Conservation (phyloP, 2,113 vertebrate genomes). For the Todiramphus chloris region DNA sequence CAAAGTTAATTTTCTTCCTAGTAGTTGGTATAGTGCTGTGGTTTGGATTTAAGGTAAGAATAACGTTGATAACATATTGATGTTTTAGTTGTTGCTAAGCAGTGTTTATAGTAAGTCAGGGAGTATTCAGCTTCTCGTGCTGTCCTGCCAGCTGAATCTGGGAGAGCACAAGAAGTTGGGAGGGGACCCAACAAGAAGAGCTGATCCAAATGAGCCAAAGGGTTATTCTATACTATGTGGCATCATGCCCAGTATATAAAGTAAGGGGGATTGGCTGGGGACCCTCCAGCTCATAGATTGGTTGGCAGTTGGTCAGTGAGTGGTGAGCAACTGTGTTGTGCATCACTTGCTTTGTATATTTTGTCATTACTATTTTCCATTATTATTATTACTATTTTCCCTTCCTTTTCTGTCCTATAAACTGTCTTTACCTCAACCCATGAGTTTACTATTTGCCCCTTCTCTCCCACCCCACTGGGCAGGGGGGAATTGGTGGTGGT, state of each 20-base stretch:
- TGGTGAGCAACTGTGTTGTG: neutral
- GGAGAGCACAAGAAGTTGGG: neutral
- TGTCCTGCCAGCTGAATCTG: neutral
- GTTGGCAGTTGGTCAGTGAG: neutral
- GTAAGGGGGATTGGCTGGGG: neutral
- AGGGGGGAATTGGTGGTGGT: neutral
- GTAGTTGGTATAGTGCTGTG: neutral
- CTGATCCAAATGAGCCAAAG: neutral
- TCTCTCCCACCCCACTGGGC: neutral
- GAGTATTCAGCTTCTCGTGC: neutral
- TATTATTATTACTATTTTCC: neutral
- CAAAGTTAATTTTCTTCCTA: neutral
- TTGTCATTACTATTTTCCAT: neutral
- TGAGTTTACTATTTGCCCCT: neutral
- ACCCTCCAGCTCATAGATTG: neutral
- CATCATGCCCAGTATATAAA: neutral
- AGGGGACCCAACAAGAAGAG: neutral
- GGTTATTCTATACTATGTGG: neutral
- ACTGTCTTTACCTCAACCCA: neutral
- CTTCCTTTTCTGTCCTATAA: neutral
- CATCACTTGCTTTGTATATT: neutral
- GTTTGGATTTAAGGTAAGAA: neutral
- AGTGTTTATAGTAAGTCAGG: neutral
- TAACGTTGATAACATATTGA: neutral
- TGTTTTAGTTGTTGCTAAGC: neutral